Conservation (phyloP, 2,113 vertebrate species). For the Platycercus adscitus region DNA sequence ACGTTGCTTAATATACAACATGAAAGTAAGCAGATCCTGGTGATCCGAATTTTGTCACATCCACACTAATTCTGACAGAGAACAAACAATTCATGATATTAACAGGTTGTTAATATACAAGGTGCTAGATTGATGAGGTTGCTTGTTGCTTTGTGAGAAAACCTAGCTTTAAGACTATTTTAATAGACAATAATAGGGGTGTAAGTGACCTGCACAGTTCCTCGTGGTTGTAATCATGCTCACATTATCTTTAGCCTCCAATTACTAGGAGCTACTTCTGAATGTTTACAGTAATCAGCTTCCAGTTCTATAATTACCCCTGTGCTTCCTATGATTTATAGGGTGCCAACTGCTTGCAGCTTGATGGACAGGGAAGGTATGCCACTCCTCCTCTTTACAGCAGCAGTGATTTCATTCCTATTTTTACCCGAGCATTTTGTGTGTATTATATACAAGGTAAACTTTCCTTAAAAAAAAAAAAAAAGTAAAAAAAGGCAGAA, state of each 20-base stretch:
- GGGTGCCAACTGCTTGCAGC: constrained; percentile 35
- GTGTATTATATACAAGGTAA: neutral
- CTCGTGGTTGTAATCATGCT: neutral
- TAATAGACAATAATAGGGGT: neutral
- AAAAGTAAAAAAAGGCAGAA: neutral
- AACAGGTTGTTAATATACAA: neutral
- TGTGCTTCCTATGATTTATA: constrained; percentile 54
- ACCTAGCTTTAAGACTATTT: neutral
- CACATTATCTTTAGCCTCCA: neutral
- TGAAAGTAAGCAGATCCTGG: neutral
- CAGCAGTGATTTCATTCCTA: constrained; percentile 37
- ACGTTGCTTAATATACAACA: neutral
- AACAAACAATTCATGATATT: neutral
- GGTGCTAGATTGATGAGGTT: neutral
- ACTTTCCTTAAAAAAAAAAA: neutral
- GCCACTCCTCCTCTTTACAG: neutral
- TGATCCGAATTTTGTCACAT: neutral
- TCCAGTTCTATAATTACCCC: constrained; percentile 52
- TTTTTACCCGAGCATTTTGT: constrained; percentile 12
- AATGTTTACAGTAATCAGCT: constrained; percentile 39
- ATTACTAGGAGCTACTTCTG: neutral
- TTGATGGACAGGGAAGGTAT: neutral
- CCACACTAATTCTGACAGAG: neutral
- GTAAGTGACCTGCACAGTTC: neutral
- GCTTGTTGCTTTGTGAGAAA: neutral